Percentiles rank a stretch among this genome's conserved stretches.
Evolutionary conservation across 2,113 vertebrate genomes (phyloP).

Genomic region (Pycnonotus jocosus): DNA sequence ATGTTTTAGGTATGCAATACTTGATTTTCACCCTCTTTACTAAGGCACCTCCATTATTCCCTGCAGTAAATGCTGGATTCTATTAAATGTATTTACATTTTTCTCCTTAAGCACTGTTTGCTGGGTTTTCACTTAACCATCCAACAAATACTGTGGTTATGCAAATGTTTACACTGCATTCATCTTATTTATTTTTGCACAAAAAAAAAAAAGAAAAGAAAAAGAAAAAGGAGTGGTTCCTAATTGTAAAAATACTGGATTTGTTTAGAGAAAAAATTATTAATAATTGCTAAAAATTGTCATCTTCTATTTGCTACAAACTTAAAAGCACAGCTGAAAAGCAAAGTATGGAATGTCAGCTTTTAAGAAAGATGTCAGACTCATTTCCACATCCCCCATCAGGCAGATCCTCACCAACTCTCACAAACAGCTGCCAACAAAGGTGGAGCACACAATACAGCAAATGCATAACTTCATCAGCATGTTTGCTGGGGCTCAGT

Average conservation of each 20-base stretch:
- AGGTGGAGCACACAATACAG: neutral
- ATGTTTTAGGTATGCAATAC: neutral
- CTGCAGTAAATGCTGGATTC: slow-evolving; percentile 8
- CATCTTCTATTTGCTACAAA: neutral
- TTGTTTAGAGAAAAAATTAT: slow-evolving; percentile 14
- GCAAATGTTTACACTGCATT: slow-evolving; percentile 43
- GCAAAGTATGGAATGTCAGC: neutral
- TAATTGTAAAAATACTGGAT: slow-evolving; percentile 7
- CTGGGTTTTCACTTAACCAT: slow-evolving; percentile 19
- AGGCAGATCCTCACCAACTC: neutral
- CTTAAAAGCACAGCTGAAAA: neutral
- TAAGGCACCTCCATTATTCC: neutral
- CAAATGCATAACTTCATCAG: neutral
- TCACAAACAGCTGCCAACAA: neutral
- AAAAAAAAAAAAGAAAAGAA: neutral
- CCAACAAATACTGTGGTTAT: slow-evolving; percentile 27
- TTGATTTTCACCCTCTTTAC: neutral
- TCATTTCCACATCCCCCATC: neutral
- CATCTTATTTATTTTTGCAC: slow-evolving; percentile 26
- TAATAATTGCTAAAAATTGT: neutral
- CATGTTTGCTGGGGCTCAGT: neutral
- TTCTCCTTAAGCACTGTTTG: slow-evolving; percentile 33
- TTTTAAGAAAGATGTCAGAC: neutral
- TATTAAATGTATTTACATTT: slow-evolving; percentile 61
- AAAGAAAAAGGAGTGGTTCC: neutral